Evolutionary conservation across 1,140 invertebrate genomes (phyloP).

Genomic region (Drosophila subobscura): DNA sequence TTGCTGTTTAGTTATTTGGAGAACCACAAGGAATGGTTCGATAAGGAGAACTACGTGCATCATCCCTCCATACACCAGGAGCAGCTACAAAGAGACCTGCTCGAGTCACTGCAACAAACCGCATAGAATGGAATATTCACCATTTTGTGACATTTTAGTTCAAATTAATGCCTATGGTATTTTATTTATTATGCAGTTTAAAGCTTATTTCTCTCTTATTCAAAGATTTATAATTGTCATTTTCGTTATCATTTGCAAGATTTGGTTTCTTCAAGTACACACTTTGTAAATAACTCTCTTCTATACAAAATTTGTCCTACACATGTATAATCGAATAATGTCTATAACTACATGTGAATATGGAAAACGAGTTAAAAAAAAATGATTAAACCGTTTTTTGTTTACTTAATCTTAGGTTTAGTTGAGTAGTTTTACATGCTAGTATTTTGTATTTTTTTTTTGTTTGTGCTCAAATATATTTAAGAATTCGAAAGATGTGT

Average conservation of each 20-base stretch:
- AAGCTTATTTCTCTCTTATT: conserved; percentile 66
- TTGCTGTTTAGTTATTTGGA: conserved; percentile 86
- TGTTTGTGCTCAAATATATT: conserved; percentile 68
- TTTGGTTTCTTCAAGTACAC: conserved; percentile 63
- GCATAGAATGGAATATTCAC: conserved; percentile 5
- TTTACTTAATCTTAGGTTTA: conserved; percentile 59
- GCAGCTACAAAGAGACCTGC: conserved; percentile 29
- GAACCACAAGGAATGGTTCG: conserved; percentile 88
- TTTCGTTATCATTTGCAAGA: conserved; percentile 30
- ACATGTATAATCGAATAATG: conserved; percentile 78
- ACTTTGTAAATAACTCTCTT: conserved; percentile 68
- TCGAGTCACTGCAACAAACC: conserved; percentile 27
- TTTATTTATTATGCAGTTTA: conserved; percentile 76
- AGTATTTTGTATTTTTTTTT: conserved; percentile 59
- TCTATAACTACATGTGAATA: conserved; percentile 75
- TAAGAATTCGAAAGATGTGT: conserved; percentile 63
- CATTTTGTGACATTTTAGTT: conserved; percentile 3
- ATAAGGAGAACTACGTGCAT: conserved; percentile 85
- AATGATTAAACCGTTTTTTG: conserved; percentile 26
- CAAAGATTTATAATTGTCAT: conserved; percentile 62
- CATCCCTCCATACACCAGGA: conserved; percentile 23
- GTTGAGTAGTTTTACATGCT: conserved; percentile 62
- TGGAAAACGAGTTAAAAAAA: conserved; percentile 68
- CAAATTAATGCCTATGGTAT: conserved; percentile 46
- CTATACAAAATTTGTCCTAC: conserved; percentile 68